phyloP scores from a whole-genome alignment of 2,797 vertebrate genomes.

The Hoplostethus mediterraneus region DNA sequence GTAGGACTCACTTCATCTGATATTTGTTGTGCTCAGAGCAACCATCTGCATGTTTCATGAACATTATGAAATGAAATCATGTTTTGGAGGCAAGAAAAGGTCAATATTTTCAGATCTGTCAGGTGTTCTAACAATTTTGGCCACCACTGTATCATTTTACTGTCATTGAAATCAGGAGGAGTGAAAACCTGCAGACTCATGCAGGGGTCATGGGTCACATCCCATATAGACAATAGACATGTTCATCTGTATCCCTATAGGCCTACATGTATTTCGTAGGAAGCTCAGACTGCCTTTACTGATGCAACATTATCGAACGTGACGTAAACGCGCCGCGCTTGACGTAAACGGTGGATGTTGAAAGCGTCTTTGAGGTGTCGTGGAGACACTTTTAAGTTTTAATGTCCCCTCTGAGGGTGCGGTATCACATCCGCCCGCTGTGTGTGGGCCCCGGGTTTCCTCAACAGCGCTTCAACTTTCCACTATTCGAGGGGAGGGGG shows the following conservation, averaged over 20 bases:
- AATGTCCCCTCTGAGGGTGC: slow-evolving; percentile 31
- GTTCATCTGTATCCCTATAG: background rate
- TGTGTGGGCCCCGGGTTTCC: slow-evolving; percentile 66
- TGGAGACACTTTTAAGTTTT: background rate
- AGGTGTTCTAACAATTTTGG: no score
- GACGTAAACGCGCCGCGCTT: slow-evolving; percentile 17
- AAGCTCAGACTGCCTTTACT: background rate
- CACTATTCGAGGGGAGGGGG: slow-evolving; percentile 45
- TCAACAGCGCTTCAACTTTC: slow-evolving; percentile 51
- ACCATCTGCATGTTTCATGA: no score
- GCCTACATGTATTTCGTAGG: background rate
- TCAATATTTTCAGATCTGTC: no score
- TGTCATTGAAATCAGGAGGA: no score
- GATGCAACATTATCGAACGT: background rate
- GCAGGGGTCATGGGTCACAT: no score
- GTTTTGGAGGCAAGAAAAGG: no score
- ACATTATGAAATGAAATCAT: no score
- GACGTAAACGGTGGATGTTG: background rate
- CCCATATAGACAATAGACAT: no score
- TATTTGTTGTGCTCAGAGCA: no score
- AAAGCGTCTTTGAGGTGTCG: slow-evolving; percentile 15
- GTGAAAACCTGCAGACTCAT: no score
- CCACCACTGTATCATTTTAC: no score
- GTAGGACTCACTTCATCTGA: no score
- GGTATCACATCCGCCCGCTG: slow-evolving; percentile 44